These are phyloP conservation scores for Holotrichia oblita DNA, from an alignment of 1,140 invertebrate genomes.

Conservation along the genomic window DNA sequence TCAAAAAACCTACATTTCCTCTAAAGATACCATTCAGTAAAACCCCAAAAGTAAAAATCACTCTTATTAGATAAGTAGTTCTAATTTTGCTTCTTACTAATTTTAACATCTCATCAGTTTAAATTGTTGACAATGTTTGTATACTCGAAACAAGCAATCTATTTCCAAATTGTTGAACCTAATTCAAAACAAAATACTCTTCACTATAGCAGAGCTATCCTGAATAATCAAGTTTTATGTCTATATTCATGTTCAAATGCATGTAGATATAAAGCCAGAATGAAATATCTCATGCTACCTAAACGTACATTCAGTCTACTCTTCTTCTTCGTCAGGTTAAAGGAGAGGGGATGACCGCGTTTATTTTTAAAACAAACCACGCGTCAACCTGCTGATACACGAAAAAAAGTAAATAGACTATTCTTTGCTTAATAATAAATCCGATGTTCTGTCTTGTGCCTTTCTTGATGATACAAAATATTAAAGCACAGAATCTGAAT, in stretches of 20 bases:
- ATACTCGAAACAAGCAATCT: no score
- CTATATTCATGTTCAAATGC: no score
- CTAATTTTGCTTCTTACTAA: not conserved
- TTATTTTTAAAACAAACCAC: constrained; percentile 28
- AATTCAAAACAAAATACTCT: no score
- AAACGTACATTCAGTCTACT: not conserved
- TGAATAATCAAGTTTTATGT: no score
- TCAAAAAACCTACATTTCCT: not conserved
- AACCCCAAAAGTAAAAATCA: not conserved
- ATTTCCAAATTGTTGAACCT: no score
- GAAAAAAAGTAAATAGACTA: not conserved
- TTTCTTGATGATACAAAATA: not conserved
- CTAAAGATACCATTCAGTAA: not conserved
- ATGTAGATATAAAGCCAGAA: no score
- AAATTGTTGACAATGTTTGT: no score
- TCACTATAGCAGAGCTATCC: no score
- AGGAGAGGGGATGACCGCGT: not conserved
- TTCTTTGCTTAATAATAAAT: not conserved
- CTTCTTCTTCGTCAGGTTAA: not conserved
- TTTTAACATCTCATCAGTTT: no score
- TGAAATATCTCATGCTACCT: not conserved
- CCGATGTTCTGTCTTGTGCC: not conserved
- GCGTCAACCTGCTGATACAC: constrained; percentile 19
- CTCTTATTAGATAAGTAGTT: not conserved
- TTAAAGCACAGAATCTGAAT: not conserved